Conservation (phyloP, 2,888 invertebrate genomes). For the Maniola hyperantus region DNA sequence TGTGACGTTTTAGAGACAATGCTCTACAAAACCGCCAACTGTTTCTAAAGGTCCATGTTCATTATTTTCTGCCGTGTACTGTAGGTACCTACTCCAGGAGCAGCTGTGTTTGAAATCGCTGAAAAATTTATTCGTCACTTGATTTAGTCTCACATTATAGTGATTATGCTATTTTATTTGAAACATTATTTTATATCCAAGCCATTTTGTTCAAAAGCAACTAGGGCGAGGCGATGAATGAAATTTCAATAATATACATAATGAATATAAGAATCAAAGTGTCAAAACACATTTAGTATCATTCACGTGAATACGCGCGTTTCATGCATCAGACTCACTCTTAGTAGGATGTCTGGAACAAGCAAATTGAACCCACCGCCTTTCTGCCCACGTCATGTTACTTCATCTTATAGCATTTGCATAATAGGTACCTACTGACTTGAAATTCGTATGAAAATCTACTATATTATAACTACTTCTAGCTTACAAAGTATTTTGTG, state of each 20-base stretch:
- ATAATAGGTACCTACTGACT: constrained; percentile 6
- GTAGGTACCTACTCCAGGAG: too few relatives aligned
- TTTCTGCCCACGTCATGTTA: constrained; percentile 11
- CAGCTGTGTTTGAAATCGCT: not conserved
- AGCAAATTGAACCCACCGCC: constrained; percentile 15
- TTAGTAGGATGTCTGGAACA: constrained; percentile 14
- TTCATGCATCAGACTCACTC: constrained; percentile 11
- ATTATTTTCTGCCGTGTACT: too few relatives aligned
- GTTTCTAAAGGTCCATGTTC: too few relatives aligned
- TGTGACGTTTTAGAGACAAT: too few relatives aligned
- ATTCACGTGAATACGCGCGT: constrained; percentile 1
- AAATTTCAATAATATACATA: not conserved
- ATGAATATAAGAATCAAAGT: not conserved
- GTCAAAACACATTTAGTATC: not conserved
- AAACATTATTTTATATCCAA: not conserved
- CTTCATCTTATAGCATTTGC: constrained; percentile 13
- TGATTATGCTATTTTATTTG: not conserved
- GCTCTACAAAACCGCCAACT: too few relatives aligned
- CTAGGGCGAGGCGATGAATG: not conserved
- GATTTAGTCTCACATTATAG: not conserved
- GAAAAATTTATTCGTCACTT: not conserved
- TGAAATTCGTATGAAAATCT: not conserved
- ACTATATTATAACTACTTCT: too few relatives aligned
- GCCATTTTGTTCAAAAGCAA: not conserved
- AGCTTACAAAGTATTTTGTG: too few relatives aligned